A percentile compares a stretch with the other conserved stretches of the same genome.
These are phyloP conservation scores for Nomada flava DNA, from an alignment of 2,888 invertebrate genomes.

Conservation along the genomic window DNA sequence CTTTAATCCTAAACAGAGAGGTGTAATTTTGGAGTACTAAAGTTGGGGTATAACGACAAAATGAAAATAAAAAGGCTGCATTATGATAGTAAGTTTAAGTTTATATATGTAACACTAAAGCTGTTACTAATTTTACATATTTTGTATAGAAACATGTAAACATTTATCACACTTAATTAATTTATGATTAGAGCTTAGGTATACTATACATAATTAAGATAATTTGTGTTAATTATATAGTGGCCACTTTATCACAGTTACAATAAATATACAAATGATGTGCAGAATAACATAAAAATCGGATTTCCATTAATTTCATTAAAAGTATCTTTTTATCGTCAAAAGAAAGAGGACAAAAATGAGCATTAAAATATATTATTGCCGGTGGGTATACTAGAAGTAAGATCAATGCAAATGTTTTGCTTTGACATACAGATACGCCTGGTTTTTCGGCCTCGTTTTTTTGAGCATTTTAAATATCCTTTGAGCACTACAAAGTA, in stretches of 20 bases:
- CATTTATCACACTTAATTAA: constrained; percentile 16
- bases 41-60: constrained; percentile 2
- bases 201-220: constrained; percentile 50
- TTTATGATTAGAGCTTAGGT: constrained; percentile 39
- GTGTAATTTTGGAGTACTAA: constrained; percentile 73
- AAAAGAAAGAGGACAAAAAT: constrained; percentile 21
- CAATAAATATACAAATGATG: constrained; percentile 75
- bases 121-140: constrained; percentile 22
- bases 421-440: constrained; percentile 31
- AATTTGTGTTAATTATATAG: constrained; percentile 70
- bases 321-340: constrained; percentile 6
- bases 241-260: constrained; percentile 80
- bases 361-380: constrained; percentile 29
- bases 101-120: constrained; percentile 13
- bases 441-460: constrained; percentile 34
- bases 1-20: constrained; percentile 76
- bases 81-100: constrained; percentile 4
- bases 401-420: constrained; percentile 33
- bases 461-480: constrained; percentile 35
- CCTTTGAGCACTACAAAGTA: constrained; percentile 35
- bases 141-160: constrained; percentile 35
- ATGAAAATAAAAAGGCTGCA: constrained; percentile 30
- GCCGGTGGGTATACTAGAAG: constrained; percentile 25
- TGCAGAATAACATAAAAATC: constrained; percentile 60
- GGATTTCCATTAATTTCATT: constrained; percentile 40